These are phyloP conservation scores for Laupala kohalensis DNA, from an alignment of 1,140 invertebrate genomes.

Conservation along the genomic window DNA sequence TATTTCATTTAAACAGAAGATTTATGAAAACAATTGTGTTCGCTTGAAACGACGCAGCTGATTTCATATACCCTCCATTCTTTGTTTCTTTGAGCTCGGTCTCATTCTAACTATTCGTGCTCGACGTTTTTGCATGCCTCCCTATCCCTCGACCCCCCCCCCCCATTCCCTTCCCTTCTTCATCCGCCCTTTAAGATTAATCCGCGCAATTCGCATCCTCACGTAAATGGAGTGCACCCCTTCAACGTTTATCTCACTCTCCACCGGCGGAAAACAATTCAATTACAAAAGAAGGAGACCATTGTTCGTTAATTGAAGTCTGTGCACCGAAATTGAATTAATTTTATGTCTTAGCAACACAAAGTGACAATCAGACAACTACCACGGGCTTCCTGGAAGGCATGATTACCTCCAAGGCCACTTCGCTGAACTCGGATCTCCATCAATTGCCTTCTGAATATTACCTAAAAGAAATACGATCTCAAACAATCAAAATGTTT, in stretches of 20 bases:
- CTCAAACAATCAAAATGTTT: too few species aligned
- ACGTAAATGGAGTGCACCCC: neutral
- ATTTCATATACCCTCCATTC: too few species aligned
- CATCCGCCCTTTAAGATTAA: neutral
- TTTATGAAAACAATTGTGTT: too few species aligned
- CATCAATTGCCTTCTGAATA: too few species aligned
- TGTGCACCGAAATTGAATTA: neutral
- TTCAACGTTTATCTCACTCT: neutral
- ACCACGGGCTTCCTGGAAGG: neutral
- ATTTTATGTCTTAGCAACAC: neutral
- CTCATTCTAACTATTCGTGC: too few species aligned
- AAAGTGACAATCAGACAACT: neutral
- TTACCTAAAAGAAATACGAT: too few species aligned
- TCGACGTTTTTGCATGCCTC: too few species aligned
- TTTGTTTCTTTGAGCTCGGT: too few species aligned
- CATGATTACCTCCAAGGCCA: neutral
- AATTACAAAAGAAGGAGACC: neutral
- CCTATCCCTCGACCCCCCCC: neutral
- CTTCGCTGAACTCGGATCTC: neutral
- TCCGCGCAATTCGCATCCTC: neutral
- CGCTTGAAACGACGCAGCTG: too few species aligned
- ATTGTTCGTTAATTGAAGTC: neutral
- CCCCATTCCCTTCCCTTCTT: neutral
- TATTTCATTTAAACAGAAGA: too few species aligned
- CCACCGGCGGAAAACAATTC: neutral